These are phyloP conservation scores for Xenopus petersii DNA, from an alignment of 2,797 vertebrate species.

Conservation along the genomic window DNA sequence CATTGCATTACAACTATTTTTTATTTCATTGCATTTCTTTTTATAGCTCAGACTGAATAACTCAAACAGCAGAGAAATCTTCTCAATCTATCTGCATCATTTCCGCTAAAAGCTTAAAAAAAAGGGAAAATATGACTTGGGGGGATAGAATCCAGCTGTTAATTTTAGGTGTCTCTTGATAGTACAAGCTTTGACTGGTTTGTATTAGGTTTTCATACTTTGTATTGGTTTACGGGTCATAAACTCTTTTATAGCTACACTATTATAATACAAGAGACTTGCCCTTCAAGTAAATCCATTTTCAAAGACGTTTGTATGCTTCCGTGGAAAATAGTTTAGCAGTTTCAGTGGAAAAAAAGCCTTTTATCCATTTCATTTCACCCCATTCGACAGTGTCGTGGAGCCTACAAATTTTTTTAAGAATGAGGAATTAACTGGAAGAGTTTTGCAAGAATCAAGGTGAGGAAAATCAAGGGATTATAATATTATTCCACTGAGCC, in stretches of 20 bases:
- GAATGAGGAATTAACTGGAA: too few relatives aligned
- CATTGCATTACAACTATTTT: too few relatives aligned
- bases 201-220: conserved; percentile 23
- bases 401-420: too few relatives aligned
- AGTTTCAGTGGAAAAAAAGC: background rate
- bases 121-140: background rate
- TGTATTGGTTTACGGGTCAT: conserved; percentile 34
- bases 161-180: conserved; percentile 10
- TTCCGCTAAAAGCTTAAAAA: background rate
- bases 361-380: too few relatives aligned
- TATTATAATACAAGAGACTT: conserved; percentile 17
- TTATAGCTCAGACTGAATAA: too few relatives aligned
- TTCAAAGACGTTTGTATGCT: background rate
- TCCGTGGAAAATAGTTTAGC: background rate
- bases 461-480: too few relatives aligned
- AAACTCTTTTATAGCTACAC: conserved; percentile 23
- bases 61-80: too few relatives aligned
- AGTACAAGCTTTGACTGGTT: conserved; percentile 7
- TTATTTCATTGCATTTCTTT: too few relatives aligned
- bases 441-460: too few relatives aligned
- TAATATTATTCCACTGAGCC: too few relatives aligned
- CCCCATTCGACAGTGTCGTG: too few relatives aligned
- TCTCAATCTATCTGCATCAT: background rate
- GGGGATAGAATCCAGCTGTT: conserved; percentile 8
- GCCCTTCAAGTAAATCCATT: conserved; percentile 18